phyloP scores from a whole-genome alignment of 2,797 vertebrate genomes.

The Podargus strigoides region DNA sequence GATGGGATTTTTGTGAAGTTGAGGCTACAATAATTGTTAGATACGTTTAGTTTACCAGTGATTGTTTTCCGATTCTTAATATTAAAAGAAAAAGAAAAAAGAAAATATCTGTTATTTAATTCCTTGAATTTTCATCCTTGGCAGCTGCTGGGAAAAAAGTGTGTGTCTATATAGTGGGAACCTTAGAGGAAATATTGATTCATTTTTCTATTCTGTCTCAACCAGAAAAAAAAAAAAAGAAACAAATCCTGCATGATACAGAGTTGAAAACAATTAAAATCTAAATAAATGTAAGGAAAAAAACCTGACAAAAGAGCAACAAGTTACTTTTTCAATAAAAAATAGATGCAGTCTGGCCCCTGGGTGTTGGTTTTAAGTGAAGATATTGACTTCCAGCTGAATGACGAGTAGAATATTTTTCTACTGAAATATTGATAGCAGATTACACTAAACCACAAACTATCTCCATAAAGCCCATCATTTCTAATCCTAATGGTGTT shows the following conservation, averaged over 20 bases:
- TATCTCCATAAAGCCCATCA: constrained; percentile 68
- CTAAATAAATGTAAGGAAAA: neutral
- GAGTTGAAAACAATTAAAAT: constrained; percentile 13
- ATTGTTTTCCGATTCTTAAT: neutral
- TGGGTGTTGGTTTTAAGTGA: constrained; percentile 60
- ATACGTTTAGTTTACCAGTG: neutral
- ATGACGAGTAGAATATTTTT: constrained; percentile 62
- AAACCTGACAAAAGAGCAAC: neutral
- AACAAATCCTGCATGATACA: neutral
- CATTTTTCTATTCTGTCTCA: neutral
- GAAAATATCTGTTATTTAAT: neutral
- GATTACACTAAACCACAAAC: constrained; percentile 73
- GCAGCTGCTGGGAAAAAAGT: neutral
- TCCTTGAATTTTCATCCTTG: neutral
- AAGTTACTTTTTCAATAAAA: constrained; percentile 48
- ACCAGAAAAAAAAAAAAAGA: neutral
- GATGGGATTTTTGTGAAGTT: neutral
- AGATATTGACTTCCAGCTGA: constrained; percentile 69
- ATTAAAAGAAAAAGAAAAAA: neutral
- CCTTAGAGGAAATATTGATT: neutral
- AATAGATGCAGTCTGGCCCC: constrained; percentile 14
- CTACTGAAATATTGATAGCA: constrained; percentile 77
- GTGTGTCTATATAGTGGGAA: neutral
- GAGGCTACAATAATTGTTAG: neutral
- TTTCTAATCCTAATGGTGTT: constrained; percentile 74